Conservation (phyloP, 2,113 vertebrate genomes). For the Bubo blakistoni region DNA sequence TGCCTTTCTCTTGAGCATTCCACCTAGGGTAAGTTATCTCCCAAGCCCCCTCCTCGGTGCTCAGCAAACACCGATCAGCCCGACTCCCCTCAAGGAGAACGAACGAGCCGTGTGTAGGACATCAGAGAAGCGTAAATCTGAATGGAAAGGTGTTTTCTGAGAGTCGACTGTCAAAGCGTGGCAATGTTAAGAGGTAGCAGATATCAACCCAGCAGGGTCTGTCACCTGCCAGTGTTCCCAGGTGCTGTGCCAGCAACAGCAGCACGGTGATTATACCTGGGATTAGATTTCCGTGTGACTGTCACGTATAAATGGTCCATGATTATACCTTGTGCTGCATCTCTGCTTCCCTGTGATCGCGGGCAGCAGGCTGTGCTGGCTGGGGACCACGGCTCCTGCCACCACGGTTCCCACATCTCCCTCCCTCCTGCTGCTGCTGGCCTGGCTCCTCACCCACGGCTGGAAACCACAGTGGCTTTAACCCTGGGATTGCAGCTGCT, state of each 20-base stretch:
- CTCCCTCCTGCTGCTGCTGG: fast-evolving
- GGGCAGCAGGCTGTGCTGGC: background rate
- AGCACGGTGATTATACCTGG: background rate
- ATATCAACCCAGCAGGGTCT: background rate
- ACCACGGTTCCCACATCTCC: background rate
- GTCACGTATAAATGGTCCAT: background rate
- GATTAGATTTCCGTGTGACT: background rate
- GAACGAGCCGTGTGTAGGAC: background rate
- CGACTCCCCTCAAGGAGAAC: background rate
- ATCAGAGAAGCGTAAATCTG: background rate
- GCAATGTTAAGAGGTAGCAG: background rate
- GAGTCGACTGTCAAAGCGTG: background rate
- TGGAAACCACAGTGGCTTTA: background rate
- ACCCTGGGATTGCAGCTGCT: fast-evolving
- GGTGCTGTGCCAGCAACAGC: background rate
- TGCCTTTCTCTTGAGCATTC: background rate
- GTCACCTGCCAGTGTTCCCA: background rate
- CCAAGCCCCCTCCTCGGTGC: background rate
- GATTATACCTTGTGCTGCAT: background rate
- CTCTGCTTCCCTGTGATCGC: background rate
- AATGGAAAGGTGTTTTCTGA: background rate
- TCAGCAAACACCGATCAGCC: background rate
- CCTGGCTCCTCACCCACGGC: background rate
- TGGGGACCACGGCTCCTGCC: background rate
- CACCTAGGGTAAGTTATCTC: background rate